Base-by-base conservation (phyloP, 2,797 vertebrate species). In the Octomys mimax region DNA sequence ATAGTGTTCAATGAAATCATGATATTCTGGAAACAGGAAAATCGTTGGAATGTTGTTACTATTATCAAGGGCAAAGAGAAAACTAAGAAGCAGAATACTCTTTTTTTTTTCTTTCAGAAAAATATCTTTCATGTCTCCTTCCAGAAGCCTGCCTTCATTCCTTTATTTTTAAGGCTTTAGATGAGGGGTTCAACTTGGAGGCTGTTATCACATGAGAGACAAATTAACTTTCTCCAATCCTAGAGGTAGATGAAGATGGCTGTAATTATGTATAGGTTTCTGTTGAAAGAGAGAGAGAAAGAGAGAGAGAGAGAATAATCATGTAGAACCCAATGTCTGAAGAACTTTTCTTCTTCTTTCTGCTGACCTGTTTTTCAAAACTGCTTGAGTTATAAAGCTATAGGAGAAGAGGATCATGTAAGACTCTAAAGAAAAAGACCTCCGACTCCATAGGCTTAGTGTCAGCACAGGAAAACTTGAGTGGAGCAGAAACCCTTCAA, bases 401-500 rank as follows among this genome's bases (percentile, higher is more conserved):
- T 82, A 92, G 73, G 96, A 95, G 42, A 93, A 77, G 21, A 97
- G 79, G 62, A 93, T 92, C 39, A 96, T 5, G 73, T 78, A 90
- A 49, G 8, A 88, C 83, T 9, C 89, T 71, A n/a, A 96, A 89
- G 77, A 92, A 86, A 77, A 94, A 94, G 11, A 86, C 33, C 31
- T 94, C 87, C 59, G 87, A 28, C 28, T 94, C 87, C 52, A 59
- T 91, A 12, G 62, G 59, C 33, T 89, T 87, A 39, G 87, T 88
- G 59, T 93, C 80, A 64, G 80, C 75, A 91, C 93, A 93, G 0
- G 87, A 80, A 54, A 95, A 80, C 42, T 94, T 95, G 62, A 96
- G 91, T 64, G 95, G 70, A 11, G 85, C 85, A 61, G 80, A 86
- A 7, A 88, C 73, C 39, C 93, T 79, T 2, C 93, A 96, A 62